Percentiles rank a stretch among this genome's conserved stretches.
Conservation (phyloP, 2,888 invertebrate genomes). For the Alloplasta piceator region DNA sequence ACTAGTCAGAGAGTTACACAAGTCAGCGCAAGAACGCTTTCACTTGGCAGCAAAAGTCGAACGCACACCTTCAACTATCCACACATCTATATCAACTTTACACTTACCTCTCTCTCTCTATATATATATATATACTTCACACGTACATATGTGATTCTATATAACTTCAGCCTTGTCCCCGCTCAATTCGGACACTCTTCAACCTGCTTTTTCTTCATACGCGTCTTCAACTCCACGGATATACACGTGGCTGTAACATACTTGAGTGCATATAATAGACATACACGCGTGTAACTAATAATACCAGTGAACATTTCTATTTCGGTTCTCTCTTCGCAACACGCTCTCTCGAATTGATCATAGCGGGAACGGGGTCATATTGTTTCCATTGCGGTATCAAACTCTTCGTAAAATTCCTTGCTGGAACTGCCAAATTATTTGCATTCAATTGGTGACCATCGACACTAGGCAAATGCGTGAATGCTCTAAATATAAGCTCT, state of each 20-base stretch:
- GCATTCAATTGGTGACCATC: too few relatives aligned
- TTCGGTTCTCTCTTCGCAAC: conserved; percentile 22
- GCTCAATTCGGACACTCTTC: conserved; percentile 34
- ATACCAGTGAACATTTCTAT: conserved; percentile 15
- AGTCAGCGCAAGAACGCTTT: conserved; percentile 68
- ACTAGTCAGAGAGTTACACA: conserved; percentile 65
- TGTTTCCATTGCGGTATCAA: conserved; percentile 11
- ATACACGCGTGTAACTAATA: conserved; percentile 1
- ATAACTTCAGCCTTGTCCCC: conserved; percentile 31
- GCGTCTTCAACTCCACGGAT: conserved; percentile 6
- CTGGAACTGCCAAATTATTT: too few relatives aligned
- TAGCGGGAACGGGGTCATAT: conserved; percentile 26
- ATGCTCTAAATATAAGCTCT: too few relatives aligned
- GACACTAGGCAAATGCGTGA: too few relatives aligned
- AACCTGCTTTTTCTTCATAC: conserved; percentile 44
- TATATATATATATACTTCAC: not conserved
- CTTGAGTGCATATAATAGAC: too few relatives aligned
- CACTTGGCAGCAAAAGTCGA: conserved; percentile 63
- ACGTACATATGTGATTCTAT: conserved; percentile 2
- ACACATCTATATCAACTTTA: not conserved
- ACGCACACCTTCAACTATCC: conserved; percentile 25
- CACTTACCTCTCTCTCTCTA: not conserved
- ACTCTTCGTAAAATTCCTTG: conserved; percentile 1
- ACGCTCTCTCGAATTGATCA: conserved; percentile 2
- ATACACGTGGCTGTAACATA: not conserved